Base-by-base conservation (phyloP, 2,113 vertebrate genomes). In the Dolichotis patagonum region DNA sequence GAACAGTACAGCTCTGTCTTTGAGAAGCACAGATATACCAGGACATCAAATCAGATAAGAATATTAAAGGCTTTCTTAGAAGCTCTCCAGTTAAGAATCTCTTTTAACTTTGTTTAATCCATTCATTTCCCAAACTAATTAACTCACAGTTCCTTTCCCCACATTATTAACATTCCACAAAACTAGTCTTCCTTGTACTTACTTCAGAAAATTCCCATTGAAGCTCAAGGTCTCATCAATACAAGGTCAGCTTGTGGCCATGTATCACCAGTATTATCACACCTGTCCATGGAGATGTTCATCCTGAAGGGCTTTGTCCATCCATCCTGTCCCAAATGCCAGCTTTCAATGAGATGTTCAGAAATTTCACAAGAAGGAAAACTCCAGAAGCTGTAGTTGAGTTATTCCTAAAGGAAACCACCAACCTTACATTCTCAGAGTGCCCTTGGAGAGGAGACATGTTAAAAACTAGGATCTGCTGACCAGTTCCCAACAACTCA, bases 121-220 rank as follows among this genome's bases (percentile, higher is more conserved):
- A 89, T 87, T 86, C 81, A 96, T 81, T 97, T 97, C 96, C 95
- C 86, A 83, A 94, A 93, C 67, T 93, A 95, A 97, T 92, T 96
- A 95, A 87, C 80, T 75, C 69, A 75, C 12, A 77, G 67, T 88
- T 83, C 60, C 86, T 93, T 85, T 82, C 19, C 85, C 49, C 43
- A 91, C 90, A 91, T 94, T 77, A 96, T 67, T 95, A 95, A 96
- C 90, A 96, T 97, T 95, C 96, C 94, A 95, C 49, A 97, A 91
- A 95, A 71, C 75, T n/a, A 89, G 86, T 92, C 86, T 93, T 96
- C 95, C 95, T 93, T 77, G 84, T 89, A 89, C 35, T 43, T 22
- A 89, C 58, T 89, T 24, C 52, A 94, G 77, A 49, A 90, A 85
- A 41, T 62, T 41, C 54, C 41, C 16, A 87, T 46, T 78, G 71